Percentiles rank a stretch among this genome's conserved stretches.
Conservation (phyloP, 2,888 invertebrate species). For the Drosophila anceps region DNA sequence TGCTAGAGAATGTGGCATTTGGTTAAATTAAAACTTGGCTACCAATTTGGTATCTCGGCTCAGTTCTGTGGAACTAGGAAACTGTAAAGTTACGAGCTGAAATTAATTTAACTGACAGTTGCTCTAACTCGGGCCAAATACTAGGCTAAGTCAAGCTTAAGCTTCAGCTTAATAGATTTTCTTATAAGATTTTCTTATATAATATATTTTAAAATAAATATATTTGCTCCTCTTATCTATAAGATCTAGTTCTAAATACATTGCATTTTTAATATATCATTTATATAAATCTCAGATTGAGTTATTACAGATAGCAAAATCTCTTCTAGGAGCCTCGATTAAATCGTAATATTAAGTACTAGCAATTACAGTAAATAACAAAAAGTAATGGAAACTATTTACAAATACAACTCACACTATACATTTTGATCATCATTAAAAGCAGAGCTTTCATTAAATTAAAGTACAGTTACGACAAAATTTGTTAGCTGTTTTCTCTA, state of each 20-base stretch:
- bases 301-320: neutral
- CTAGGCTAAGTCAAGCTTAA: neutral
- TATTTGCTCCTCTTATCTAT: neutral
- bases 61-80: constrained; percentile 10
- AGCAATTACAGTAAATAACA: neutral
- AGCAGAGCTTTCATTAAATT: constrained; percentile 1
- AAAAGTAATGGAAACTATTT: neutral
- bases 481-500: constrained; percentile 1
- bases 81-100: neutral
- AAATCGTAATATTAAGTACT: neutral
- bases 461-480: constrained; percentile 38
- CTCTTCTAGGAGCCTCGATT: neutral
- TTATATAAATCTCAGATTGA: neutral
- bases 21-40: constrained; percentile 51
- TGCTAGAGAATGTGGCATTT: constrained; percentile 43
- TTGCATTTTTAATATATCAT: neutral
- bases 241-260: neutral
- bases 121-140: neutral
- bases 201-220: neutral
- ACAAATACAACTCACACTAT: neutral
- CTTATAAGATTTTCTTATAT: no score
- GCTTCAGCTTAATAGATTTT: neutral
- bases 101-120: constrained; percentile 8
- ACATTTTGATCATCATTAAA: neutral
- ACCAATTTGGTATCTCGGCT: constrained; percentile 47